phyloP scores from a whole-genome alignment of 2,113 vertebrate genomes.

The Burhinus oedicnemus region DNA sequence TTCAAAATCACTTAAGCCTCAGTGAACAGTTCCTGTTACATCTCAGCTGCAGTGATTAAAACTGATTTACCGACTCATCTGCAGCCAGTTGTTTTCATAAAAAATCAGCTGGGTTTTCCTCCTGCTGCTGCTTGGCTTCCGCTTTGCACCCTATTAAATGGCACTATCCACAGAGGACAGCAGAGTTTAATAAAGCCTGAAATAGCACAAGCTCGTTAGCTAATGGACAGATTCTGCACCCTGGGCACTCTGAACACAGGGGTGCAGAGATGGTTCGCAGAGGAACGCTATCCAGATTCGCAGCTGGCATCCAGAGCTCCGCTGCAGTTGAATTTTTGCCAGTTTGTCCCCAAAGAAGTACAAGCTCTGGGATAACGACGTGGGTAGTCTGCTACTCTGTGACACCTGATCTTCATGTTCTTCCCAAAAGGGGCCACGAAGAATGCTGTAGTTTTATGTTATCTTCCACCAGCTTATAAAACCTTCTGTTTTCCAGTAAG shows the following conservation, averaged over 20 bases:
- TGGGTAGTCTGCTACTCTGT: not conserved
- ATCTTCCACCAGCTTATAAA: not conserved
- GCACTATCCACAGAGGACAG: not conserved
- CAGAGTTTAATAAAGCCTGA: conserved; percentile 1
- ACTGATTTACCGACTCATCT: conserved; percentile 47
- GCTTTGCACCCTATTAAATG: not conserved
- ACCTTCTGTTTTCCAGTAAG: not conserved
- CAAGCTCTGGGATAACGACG: rapidly evolving
- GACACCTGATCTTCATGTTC: not conserved
- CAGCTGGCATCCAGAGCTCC: not conserved
- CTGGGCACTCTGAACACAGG: not conserved
- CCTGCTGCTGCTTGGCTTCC: not conserved
- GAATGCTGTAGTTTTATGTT: not conserved
- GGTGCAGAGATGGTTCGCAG: not conserved
- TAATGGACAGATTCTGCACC: not conserved
- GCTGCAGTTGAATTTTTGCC: not conserved
- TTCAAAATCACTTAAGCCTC: conserved; percentile 57
- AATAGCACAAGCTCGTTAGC: not conserved
- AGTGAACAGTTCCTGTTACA: not conserved
- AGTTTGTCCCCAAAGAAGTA: not conserved
- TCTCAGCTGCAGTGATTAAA: conserved; percentile 46
- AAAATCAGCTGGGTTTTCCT: conserved; percentile 40
- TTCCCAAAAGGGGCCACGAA: rapidly evolving
- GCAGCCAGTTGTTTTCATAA: conserved; percentile 42
- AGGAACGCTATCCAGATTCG: not conserved